Base-by-base conservation (phyloP, 2,888 invertebrate genomes). In the Adelognathus sp. region DNA sequence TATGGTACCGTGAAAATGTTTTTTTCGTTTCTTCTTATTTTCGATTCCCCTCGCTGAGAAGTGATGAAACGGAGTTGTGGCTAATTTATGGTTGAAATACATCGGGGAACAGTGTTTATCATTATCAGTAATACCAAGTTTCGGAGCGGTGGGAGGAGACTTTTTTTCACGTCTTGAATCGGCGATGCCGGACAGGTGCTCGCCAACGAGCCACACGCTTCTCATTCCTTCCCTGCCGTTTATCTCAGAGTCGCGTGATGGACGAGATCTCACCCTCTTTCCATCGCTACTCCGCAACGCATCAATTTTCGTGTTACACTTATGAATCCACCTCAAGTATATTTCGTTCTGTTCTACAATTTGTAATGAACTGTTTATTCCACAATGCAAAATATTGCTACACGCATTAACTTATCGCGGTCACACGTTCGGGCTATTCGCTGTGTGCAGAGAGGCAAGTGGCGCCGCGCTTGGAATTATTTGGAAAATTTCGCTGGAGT, bases 41-140 rank as follows among this genome's bases (percentile, higher is more conserved):
- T 29, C 21, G n/a, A 36, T 29, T 7, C 29, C 21, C 27, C 16
- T 16, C 21, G 16, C 54, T n/a, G 21, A 18, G 50, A 50, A n/a
- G 50, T 50, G 50, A 50, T 50, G 50, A 50, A 50, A 50, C n/a
- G 50, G 50, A 50, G 50, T 24, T 50, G 24, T n/a, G 11, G 50
- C 18, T 50, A 50, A 50, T 50, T 9, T 24, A 50, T 50, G 50
- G 24, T 50, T n/a, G n/a, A 50, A 50, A 50, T 21, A 21, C 50
- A 50, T 21, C n/a, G 24, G 50, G 50, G 50, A 18, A 50, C 24
- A 50, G 24, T 50, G 50, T 50, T 50, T 50, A 50, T 54, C 64
- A 21, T 50, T 50, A 50, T 54, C 64, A 21, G 33, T 52, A 52
- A 64, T 64, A 11, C 50, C 24, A 50, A 50, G 50, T 21, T 50